A percentile compares a stretch with the other conserved stretches of the same genome.
Evolutionary conservation across 2,113 vertebrate genomes (phyloP).

Genomic region (Microcebus griseorufus): DNA sequence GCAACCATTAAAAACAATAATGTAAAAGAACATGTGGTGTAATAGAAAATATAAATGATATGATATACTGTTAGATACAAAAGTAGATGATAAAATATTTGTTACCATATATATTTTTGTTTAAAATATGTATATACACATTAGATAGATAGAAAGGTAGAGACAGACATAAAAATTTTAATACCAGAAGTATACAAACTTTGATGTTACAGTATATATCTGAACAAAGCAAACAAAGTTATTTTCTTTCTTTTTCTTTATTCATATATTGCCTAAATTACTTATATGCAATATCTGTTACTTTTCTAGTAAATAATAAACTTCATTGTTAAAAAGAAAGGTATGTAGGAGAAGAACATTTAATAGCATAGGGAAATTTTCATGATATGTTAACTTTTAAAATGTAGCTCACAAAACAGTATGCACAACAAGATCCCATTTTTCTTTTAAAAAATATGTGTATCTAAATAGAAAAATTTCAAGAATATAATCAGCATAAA

Average conservation of each 20-base stretch:
- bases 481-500: neutral
- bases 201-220: constrained; percentile 2
- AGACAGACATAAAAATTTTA: constrained; percentile 1
- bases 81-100: neutral
- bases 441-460: constrained; percentile 6
- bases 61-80: constrained; percentile 5
- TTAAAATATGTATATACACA: neutral
- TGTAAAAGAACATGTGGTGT: neutral
- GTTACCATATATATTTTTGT: neutral
- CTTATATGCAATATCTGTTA: neutral
- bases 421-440: neutral
- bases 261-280: neutral
- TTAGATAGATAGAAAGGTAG: neutral
- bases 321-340: constrained; percentile 27
- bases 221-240: neutral
- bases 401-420: constrained; percentile 28
- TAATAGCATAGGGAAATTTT: neutral
- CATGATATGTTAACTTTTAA: neutral
- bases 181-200: neutral
- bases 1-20: neutral
- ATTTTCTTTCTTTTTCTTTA: neutral
- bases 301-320: neutral
- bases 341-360: neutral
- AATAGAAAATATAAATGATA: constrained; percentile 1
- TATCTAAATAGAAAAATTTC: neutral